Conservation (phyloP, 1,140 invertebrate genomes). For the Drosophila sproati region DNA sequence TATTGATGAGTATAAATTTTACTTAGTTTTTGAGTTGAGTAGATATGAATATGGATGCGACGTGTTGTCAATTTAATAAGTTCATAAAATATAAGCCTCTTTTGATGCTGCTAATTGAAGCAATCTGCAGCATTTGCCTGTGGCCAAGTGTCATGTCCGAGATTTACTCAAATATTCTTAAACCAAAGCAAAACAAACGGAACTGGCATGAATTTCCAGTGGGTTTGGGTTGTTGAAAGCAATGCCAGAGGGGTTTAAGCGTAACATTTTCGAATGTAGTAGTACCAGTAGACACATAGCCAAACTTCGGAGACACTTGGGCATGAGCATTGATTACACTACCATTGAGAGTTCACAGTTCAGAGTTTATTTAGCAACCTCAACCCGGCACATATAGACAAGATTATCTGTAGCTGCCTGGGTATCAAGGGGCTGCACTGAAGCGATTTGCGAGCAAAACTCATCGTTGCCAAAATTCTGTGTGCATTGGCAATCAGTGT, state of each 20-base stretch:
- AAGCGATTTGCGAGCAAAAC: constrained; percentile 21
- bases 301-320: constrained; percentile 12
- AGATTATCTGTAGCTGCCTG: constrained; percentile 8
- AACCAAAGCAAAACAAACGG: constrained; percentile 7
- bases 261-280: constrained; percentile 41
- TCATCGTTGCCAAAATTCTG: constrained; percentile 64
- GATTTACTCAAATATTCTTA: constrained; percentile 22
- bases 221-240: constrained; percentile 22
- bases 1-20: too few relatives aligned
- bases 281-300: not conserved
- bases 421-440: constrained; percentile 4
- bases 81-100: not conserved
- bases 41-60: constrained; percentile 12
- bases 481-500: constrained; percentile 80
- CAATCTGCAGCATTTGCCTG: constrained; percentile 4
- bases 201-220: constrained; percentile 4
- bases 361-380: constrained; percentile 65
- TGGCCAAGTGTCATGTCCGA: constrained; percentile 18
- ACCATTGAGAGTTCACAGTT: constrained; percentile 38
- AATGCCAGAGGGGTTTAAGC: constrained; percentile 56
- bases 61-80: constrained; percentile 7
- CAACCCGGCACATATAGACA: constrained; percentile 36
- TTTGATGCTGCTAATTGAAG: not conserved
- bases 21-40: not conserved
- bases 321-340: constrained; percentile 53